Evolutionary conservation across 2,888 invertebrate genomes (phyloP), one percentile per base, ranked within the genome.

Genomic region (Hedya salicella): DNA sequence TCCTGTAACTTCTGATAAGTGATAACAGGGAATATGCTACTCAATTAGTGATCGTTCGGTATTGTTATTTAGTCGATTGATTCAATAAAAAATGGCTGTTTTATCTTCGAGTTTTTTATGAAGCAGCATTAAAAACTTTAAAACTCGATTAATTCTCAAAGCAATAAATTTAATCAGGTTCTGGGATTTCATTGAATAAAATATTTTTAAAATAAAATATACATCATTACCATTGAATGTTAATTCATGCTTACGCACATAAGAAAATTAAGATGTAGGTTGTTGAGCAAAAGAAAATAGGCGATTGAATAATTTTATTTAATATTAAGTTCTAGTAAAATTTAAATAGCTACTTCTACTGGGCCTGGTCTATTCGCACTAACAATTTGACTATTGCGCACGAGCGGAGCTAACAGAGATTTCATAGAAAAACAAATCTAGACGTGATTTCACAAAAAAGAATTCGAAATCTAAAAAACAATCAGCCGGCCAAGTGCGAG

Each of bases 361-460:
- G 30, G 32, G 25, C 17, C 25, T 39, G 25, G 9, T 56, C 25
- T 39, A 48, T 48, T 11, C 8, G 30, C 39, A 48, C 17, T 48
- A 54, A 62, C 39, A 39, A 4, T 25, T 54, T 16, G 56, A 63
- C 30, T 49, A 63, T 30, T n/a, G 40, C 56, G 63, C 49, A 63
- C 39, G 56, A 54, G 21, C 40, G 40, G 14, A 13, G 21, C 40
- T 40, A 19, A 13, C 1, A 4, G 14, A 8, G 36, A 13, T 17
- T 14, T 50, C 6, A 32, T 32, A 8, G 32, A 11, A 36, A 25
- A 25, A 25, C 1, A 25, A 5, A 25, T n/a, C n/a, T n/a, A n/a
- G n/a, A n/a, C n/a, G 25, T 25, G 6, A 6, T 25, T 25, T 25
- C 25, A n/a, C n/a, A n/a, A n/a, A n/a, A n/a, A n/a, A n/a, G n/a